Percentiles rank a stretch among this genome's conserved stretches.
phyloP scores from a whole-genome alignment of 2,113 vertebrate species.

The Brachionichthys hirsutus region DNA sequence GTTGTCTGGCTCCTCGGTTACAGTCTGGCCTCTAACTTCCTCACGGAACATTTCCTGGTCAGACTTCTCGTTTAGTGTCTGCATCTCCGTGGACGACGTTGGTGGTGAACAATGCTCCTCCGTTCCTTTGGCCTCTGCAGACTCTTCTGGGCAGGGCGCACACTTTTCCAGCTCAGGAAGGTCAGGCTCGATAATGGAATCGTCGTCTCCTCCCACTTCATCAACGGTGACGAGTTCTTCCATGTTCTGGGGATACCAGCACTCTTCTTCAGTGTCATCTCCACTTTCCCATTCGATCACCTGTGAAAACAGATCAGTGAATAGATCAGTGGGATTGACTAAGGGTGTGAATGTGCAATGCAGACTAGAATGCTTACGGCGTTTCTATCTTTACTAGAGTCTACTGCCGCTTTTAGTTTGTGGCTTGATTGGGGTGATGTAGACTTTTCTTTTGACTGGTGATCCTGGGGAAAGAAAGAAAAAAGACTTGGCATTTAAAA shows the following conservation, averaged over 20 bases:
- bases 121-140: constrained; percentile 17
- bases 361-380: constrained; percentile 66
- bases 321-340: too few species aligned
- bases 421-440: constrained; percentile 50
- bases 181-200: constrained; percentile 92
- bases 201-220: constrained; percentile 93
- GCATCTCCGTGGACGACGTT: constrained; percentile 7
- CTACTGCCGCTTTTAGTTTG: constrained; percentile 52
- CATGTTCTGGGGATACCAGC: constrained; percentile 96
- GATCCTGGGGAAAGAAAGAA: constrained; percentile 40
- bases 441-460: constrained; percentile 62
- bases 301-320: constrained; percentile 59
- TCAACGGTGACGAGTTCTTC: constrained; percentile 97
- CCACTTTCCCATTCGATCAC: constrained; percentile 81
- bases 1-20: constrained; percentile 25
- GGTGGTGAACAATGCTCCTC: background rate
- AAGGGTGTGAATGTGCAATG: background rate
- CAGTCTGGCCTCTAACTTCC: background rate
- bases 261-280: constrained; percentile 89
- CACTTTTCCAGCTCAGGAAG: constrained; percentile 87
- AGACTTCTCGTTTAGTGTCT: constrained; percentile 9
- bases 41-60: constrained; percentile 12
- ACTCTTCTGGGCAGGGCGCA: constrained; percentile 27
- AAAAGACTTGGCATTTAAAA: background rate
- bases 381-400: constrained; percentile 64